Evolutionary conservation across 64 coral and sea anemone species (phyloP).

Genomic region (Pocillopora verrucosa): DNA sequence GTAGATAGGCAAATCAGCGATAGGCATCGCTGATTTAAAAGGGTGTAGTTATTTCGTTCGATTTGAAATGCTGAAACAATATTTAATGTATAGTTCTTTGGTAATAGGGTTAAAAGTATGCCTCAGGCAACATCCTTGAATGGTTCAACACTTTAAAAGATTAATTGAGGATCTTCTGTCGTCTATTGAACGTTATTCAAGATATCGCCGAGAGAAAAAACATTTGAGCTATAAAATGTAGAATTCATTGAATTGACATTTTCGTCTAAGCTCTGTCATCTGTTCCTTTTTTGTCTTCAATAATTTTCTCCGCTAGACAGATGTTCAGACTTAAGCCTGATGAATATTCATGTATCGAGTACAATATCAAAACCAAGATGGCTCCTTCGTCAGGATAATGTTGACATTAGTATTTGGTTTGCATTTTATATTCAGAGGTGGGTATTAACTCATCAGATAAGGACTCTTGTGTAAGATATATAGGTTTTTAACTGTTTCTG

Average conservation of each 20-base stretch:
- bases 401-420: constrained; percentile 28
- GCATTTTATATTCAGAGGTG: constrained; percentile 21
- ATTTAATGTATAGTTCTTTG: not conserved
- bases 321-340: not conserved
- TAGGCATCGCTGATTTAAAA: too few species aligned
- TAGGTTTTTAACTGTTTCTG: not conserved
- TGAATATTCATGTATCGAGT: constrained; percentile 16
- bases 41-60: too few species aligned
- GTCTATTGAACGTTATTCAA: not conserved
- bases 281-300: not conserved
- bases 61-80: not conserved
- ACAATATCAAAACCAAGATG: not conserved
- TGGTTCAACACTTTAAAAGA: not conserved
- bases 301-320: not conserved
- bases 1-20: too few species aligned
- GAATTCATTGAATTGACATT: not conserved
- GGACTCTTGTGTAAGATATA: not conserved
- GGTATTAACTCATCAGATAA: constrained; percentile 16
- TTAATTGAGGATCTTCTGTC: not conserved
- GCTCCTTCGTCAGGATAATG: not conserved
- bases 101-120: not conserved
- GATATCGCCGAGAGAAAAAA: not conserved
- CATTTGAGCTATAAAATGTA: not conserved
- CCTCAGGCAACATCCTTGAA: not conserved
- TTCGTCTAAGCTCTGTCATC: not conserved